Evolutionary conservation across 2,888 invertebrate genomes (phyloP).

Genomic region (Harpagoxenus sublaevis): DNA sequence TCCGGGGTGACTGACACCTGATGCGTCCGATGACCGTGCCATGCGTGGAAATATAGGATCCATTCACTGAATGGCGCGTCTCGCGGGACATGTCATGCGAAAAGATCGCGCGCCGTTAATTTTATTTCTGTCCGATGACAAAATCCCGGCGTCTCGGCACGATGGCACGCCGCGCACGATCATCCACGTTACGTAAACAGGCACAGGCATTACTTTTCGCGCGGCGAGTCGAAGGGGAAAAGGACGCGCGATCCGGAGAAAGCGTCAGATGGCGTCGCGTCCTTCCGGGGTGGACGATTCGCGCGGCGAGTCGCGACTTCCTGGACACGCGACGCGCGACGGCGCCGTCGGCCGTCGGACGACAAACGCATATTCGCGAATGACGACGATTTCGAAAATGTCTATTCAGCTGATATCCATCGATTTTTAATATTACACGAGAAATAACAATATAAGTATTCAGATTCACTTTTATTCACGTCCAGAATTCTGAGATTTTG

Average conservation of each 20-base stretch:
- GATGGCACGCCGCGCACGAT: not conserved
- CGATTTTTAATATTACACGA: not conserved
- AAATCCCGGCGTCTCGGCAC: not conserved
- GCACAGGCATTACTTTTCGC: not conserved
- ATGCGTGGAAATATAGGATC: slow-evolving; percentile 76
- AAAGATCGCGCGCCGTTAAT: slow-evolving; percentile 40
- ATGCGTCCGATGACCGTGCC: slow-evolving; percentile 85
- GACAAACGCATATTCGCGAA: not conserved
- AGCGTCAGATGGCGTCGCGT: slow-evolving; percentile 30
- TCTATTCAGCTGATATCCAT: not conserved
- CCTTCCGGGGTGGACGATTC: slow-evolving; percentile 14
- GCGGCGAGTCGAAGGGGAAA: not conserved
- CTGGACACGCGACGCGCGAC: not conserved
- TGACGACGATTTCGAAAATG: not conserved
- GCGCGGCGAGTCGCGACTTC: not conserved
- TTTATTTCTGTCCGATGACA: not conserved
- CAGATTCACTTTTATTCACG: not conserved
- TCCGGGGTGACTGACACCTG: slow-evolving; percentile 85
- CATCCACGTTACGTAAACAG: not conserved
- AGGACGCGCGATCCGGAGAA: not conserved
- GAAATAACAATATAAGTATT: not conserved
- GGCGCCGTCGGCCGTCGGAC: not conserved
- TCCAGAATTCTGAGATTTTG: not conserved
- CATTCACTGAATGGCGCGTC: slow-evolving; percentile 19
- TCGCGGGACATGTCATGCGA: not conserved